Evolutionary conservation across 2,888 invertebrate genomes (phyloP), one percentile per base, ranked within the genome.

Genomic region (Nemotelus pantherinus): DNA sequence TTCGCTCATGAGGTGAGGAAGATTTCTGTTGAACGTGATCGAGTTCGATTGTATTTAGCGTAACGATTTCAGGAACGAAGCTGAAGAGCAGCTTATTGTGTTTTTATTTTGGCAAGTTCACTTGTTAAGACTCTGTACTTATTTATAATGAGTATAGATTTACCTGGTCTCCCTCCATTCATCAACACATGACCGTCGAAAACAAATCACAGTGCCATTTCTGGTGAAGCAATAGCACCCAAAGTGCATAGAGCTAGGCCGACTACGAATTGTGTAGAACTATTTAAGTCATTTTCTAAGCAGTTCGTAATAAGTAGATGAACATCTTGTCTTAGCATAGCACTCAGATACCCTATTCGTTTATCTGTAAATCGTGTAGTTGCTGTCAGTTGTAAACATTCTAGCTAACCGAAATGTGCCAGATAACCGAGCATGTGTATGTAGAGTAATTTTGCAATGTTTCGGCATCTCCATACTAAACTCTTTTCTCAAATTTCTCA

Each of bases 351-450:
- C 41, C 99, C 99, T 84, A 99, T 99, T 48, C 99, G 90, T 89
- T 99, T 99, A 89, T 99, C 99, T 78, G 99, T 99, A 88, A 99
- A 99, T 86, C 98, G 91, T 71, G 97, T 94, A 81, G 98, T 98
- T 77, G 99, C 99, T 82, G 99, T 99, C 84, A 99, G 89, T 88
- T 99, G 99, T 83, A 99, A 91, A 88, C 99, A 99, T 89, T 99
- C 99, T 87, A 99, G 89, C 90, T 99, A 99, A 41, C 99, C 99
- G 89, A 99, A 99, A 89, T 99, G 99, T 65, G 99, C 99, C 77
- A 98, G 99, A 89, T 99, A 99, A 65, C 99, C 99, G 83, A 99
- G 91, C 99, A 99, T 99, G 88, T 99, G 99, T 86, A 99, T 99
- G 89, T 99, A 99, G 10, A 99, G 91, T 78, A 99, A 91, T 88